These are phyloP conservation scores for Pangasius sanitwongsei DNA, from an alignment of 2,797 vertebrate genomes.

Conservation along the genomic window DNA sequence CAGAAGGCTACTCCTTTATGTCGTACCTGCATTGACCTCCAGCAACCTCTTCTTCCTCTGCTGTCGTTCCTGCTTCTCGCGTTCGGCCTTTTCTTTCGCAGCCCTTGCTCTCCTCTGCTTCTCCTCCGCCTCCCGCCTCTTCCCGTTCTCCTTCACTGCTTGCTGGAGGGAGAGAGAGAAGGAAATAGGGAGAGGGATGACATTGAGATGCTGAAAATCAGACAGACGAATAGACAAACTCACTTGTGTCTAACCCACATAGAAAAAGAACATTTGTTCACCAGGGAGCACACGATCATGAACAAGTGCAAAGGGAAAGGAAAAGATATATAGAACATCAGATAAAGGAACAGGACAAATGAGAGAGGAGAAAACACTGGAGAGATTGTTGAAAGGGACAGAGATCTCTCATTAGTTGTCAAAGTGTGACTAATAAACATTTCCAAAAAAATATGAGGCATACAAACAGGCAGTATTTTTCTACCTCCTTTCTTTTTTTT, in stretches of 20 bases:
- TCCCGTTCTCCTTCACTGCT: slow-evolving; percentile 90
- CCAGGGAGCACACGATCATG: not conserved
- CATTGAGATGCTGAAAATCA: slow-evolving; percentile 17
- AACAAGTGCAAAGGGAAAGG: not conserved
- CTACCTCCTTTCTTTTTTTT: not conserved
- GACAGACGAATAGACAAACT: slow-evolving; percentile 7
- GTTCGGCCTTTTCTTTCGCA: slow-evolving; percentile 92
- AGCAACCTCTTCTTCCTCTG: slow-evolving; percentile 90
- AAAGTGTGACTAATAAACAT: not conserved
- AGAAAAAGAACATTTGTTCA: slow-evolving; percentile 14
- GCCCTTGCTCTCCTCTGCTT: slow-evolving; percentile 86
- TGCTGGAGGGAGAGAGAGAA: slow-evolving; percentile 73
- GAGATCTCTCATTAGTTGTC: not conserved
- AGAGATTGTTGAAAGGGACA: slow-evolving; percentile 3
- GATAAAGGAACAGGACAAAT: not conserved
- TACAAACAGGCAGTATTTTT: not conserved
- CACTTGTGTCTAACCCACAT: not conserved
- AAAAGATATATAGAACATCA: not conserved
- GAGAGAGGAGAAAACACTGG: slow-evolving; percentile 18
- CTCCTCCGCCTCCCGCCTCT: slow-evolving; percentile 86
- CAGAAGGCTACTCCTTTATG: not conserved
- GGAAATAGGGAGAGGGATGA: slow-evolving; percentile 29
- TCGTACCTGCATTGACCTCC: slow-evolving; percentile 90
- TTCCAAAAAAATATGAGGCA: not conserved
- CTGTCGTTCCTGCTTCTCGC: slow-evolving; percentile 88